Evolutionary conservation across 2,888 invertebrate genomes (phyloP).

Genomic region (Diarsia dahlii): DNA sequence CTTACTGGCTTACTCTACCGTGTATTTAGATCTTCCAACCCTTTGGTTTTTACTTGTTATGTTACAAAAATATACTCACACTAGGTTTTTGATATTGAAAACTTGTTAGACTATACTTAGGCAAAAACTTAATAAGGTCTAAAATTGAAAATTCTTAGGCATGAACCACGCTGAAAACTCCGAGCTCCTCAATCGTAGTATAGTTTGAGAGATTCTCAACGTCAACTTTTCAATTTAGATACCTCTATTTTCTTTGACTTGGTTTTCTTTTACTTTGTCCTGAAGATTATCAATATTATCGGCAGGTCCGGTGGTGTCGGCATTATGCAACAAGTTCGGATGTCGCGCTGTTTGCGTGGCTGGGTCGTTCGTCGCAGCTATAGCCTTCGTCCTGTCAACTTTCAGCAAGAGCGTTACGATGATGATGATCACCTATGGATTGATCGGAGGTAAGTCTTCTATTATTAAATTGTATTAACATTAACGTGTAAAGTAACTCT

Average conservation of each 20-base stretch:
- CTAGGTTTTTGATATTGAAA: not conserved
- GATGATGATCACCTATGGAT: conserved; percentile 98
- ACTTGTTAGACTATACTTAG: too few relatives aligned
- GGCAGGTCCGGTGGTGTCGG: conserved; percentile 97
- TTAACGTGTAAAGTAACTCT: not conserved
- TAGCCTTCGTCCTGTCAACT: conserved; percentile 96
- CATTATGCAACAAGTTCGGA: conserved; percentile 98
- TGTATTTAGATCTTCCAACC: not conserved
- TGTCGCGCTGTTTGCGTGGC: conserved; percentile 98
- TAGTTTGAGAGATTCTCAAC: too few relatives aligned
- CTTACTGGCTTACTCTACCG: not conserved
- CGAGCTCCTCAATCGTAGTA: too few relatives aligned
- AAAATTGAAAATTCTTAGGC: too few relatives aligned
- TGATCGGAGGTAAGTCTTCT: conserved; percentile 95
- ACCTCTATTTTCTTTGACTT: not conserved
- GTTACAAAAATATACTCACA: not conserved
- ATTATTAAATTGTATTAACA: not conserved
- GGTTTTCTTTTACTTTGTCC: conserved; percentile 24
- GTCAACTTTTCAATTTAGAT: not conserved
- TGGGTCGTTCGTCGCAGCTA: conserved; percentile 96
- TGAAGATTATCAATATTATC: conserved; percentile 50
- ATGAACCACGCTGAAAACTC: too few relatives aligned
- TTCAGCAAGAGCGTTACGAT: conserved; percentile 96
- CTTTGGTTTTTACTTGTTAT: conserved; percentile 3
- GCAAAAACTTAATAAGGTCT: too few relatives aligned